Evolutionary conservation across 2,888 invertebrate species (phyloP), one percentile per base, ranked within the genome.

Genomic region (Gari tellinella): DNA sequence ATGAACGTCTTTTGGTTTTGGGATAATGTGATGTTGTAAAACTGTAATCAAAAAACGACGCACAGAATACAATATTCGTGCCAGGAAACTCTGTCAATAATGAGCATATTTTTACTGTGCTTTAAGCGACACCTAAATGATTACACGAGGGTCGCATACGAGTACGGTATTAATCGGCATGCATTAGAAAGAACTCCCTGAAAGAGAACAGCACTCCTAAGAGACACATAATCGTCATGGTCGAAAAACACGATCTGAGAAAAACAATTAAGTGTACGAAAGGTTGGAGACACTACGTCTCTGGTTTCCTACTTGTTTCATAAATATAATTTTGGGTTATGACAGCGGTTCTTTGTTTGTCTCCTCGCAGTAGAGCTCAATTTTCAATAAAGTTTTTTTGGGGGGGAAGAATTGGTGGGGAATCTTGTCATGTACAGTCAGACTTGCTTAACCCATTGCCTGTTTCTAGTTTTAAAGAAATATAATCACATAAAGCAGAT

Each of bases 291-390:
- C 78, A 57, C 23, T 26, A 40, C 38, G 78, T 70, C 78, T 69
- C 78, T 26, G 38, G 21, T 53, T 49, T 61, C 38, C 26, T 21
- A 45, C 61, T 69, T 72, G 57, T 61, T 73, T 72, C 73, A 70
- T 70, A 78, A 78, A 78, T 74, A 74, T 78, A 78, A 78, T 78
- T 73, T 70, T 64, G 60, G 62, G 64, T 78, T 78, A 73, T 68
- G 78, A 78, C 78, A 67, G 70, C 46, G 74, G 73, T 78, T 55
- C 67, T 72, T 69, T 17, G 45, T 3, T 52, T 56, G 64, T 64
- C 64, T 64, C 55, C 38, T 48, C 40, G 45, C 38, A 46, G 48
- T 23, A 19, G 45, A 48, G 55, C 48, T n/a, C 23, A 48, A 45
- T 19, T 17, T 15, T 43, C n/a, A 43, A 43, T 43, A 14, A 17